Conservation (phyloP, 1,140 invertebrate species). For the Halictus rubicundus region DNA sequence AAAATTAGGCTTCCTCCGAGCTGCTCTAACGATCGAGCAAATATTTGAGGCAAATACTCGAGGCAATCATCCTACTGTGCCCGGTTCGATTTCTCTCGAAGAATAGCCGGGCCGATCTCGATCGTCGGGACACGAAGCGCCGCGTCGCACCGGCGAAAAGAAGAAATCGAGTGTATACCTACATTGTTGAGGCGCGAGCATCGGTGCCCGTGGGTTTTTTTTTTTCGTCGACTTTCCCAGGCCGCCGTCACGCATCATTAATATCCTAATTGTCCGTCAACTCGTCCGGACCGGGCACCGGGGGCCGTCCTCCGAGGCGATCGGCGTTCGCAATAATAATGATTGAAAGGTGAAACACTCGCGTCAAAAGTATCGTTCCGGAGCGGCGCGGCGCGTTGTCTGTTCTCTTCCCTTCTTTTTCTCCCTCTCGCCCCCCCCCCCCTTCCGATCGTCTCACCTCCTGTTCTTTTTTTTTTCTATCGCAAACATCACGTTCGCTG, state of each 20-base stretch:
- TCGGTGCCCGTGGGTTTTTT: not conserved
- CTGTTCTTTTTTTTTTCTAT: conserved; percentile 32
- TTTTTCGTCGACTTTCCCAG: conserved; percentile 30
- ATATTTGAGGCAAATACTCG: too few species aligned
- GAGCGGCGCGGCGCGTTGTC: too few species aligned
- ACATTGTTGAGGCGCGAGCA: not conserved
- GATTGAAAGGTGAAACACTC: conserved; percentile 59
- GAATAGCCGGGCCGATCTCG: not conserved
- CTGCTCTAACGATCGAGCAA: too few species aligned
- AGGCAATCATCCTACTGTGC: not conserved
- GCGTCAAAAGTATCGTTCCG: conserved; percentile 36
- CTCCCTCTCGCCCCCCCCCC: too few species aligned
- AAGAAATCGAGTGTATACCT: not conserved
- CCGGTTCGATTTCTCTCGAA: not conserved
- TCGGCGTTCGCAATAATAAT: conserved; percentile 47
- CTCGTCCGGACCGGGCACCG: conserved; percentile 24
- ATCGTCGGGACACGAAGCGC: not conserved
- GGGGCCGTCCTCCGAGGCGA: conserved; percentile 12
- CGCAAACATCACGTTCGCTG: conserved; percentile 49
- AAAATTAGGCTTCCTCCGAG: too few species aligned
- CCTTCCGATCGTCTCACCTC: not conserved
- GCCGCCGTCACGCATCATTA: conserved; percentile 48
- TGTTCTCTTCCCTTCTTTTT: not conserved
- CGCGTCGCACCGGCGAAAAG: not conserved
- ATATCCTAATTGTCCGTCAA: conserved; percentile 52